phyloP scores from a whole-genome alignment of 2,113 vertebrate species.

The Muntiacus muntjak region DNA sequence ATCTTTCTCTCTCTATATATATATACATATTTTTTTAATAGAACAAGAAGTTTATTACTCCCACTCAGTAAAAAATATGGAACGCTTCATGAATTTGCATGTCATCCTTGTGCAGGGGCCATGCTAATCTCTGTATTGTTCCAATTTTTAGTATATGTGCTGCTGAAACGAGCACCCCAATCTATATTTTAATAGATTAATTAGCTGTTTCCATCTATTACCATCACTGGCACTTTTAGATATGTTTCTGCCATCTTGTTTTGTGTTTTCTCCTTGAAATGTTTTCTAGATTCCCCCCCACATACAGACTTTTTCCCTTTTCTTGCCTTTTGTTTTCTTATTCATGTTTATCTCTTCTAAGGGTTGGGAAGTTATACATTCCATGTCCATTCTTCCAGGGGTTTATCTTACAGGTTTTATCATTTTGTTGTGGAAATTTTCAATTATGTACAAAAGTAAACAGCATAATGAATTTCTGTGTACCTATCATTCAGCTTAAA shows the following conservation, averaged over 20 bases:
- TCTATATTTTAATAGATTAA: neutral
- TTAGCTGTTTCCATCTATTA: neutral
- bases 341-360: neutral
- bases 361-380: neutral
- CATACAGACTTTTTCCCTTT: neutral
- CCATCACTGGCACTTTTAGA: neutral
- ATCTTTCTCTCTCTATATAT: too few species aligned
- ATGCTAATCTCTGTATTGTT: too few species aligned
- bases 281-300: neutral
- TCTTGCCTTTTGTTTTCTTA: neutral
- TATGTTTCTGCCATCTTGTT: neutral
- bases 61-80: too few species aligned
- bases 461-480: neutral
- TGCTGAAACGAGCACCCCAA: neutral
- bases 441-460: neutral
- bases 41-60: too few species aligned
- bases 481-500: neutral
- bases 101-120: too few species aligned
- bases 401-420: neutral
- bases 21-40: too few species aligned
- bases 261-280: conserved; percentile 25
- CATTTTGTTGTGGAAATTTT: neutral
- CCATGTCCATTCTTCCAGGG: neutral
- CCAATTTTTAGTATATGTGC: too few species aligned
- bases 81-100: too few species aligned